Evolutionary conservation across 2,113 vertebrate species (phyloP), one percentile per base, ranked within the genome.

Genomic region (Periophthalmodon schlosseri): DNA sequence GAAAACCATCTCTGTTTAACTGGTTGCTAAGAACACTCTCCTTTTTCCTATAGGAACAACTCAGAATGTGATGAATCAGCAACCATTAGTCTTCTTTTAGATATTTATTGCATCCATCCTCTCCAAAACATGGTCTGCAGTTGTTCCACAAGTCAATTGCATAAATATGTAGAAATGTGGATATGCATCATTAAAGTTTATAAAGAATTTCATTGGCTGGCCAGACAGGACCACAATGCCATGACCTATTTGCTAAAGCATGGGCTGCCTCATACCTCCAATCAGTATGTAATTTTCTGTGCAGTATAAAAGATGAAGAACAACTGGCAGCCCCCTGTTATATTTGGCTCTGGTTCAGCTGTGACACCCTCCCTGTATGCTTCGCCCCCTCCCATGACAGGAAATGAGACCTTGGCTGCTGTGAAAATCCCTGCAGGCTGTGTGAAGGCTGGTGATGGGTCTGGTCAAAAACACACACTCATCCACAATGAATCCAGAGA

Each of bases 391-490:
- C 69, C 2, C 4, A 81, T 28, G 81, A 77, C 88, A 90, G 89
- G 89, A 92, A 90, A 82, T 82, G 84, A 88, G 76, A 84, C 88
- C 88, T 87, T 84, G 88, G 71, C 86, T 78, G 79, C 68, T 73
- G 76, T 36, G 73, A 74, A 74, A 57, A 83, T 76, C 68, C 74
- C 84, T 72, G 74, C 79, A 68, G 83, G 72, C 64, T 77, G 33
- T 81, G 66, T 71, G 39, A 5, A 44, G 76, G 46, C 52, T 52
- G 83, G 47, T 28, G 63, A 78, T 74, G 72, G 61, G 34, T 49
- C 44, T 20, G 24, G 23, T 23, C 20, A 12, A 18, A 69, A 52
- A 15, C 72, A 44, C 68, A 58, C 58, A 65, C 58, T 39, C 70
- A 66, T 44, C 13, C 24, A 33, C 15, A 18, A 18, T 63, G 50